Base-by-base conservation (phyloP, 2,888 invertebrate genomes). In the Brachynemurus nebulosus region DNA sequence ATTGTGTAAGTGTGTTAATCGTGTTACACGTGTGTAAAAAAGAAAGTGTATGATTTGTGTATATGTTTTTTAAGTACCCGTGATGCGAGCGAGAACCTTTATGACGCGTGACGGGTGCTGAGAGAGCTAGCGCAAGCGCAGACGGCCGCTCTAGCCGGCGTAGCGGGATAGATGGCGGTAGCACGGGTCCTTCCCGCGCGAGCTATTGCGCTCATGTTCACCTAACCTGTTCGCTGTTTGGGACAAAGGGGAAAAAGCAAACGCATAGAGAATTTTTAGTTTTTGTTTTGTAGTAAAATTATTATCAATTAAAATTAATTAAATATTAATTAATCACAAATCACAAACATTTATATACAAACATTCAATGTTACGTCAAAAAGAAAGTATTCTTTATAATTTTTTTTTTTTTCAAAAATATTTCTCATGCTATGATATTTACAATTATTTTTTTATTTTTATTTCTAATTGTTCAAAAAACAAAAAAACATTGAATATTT, bases 221-320 rank as follows among this genome's bases (percentile, higher is more conserved):
- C 63, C 65, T 62, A 64, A 63, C 63, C 63, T 65, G 64, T 66
- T 64, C 61, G 64, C 66, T 66, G 64, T 65, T 64, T 62, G 63
- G 65, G 64, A 66, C 63, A 65, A 64, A 63, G 59, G 60, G 61
- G 60, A 63, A 60, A 59, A 62, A 63, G 61, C 53, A 53, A 49
- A 53, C 44, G 50, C 51, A 52, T 51, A 51, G 48, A 42, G 35
- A 42, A 35, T 21, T 42, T 35, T 33, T 35, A 27, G 12, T 14
- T 40, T 16, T 19, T 37, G 18, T 37, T 37, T 37, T 18, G 8
- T 37, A n/a, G n/a, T n/a, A n/a, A n/a, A 37, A 19, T 12, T 37
- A 20, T 37, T 37, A 37, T 19, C n/a, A 14, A 33, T 33, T 33
- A 19, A 19, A 20, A 37, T 20, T 37, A 20, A 30, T 30, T 30